Conservation (phyloP, 2,888 invertebrate species). For the Mantis religiosa region DNA sequence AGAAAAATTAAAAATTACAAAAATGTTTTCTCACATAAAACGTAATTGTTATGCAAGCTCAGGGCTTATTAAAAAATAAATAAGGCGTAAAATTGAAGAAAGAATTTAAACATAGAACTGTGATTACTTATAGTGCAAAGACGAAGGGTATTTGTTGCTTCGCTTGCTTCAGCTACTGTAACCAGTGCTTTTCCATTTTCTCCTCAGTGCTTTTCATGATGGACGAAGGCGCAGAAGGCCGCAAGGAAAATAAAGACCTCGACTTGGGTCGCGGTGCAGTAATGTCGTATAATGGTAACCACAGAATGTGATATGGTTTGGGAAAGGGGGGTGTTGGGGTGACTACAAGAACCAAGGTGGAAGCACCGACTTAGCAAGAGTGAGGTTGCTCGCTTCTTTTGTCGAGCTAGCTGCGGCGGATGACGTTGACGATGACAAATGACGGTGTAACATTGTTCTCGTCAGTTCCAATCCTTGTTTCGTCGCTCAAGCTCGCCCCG, state of each 20-base stretch:
- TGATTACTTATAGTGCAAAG: too few species aligned
- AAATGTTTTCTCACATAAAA: too few species aligned
- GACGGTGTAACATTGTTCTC: constrained; percentile 23
- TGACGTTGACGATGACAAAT: constrained; percentile 24
- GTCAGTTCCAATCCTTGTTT: constrained; percentile 24
- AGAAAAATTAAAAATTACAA: too few species aligned
- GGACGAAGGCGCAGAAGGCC: background rate
- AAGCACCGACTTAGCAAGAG: background rate
- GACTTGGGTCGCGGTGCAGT: background rate
- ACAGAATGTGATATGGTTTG: background rate
- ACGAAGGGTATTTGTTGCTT: background rate
- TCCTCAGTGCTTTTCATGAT: background rate
- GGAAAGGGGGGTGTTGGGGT: background rate
- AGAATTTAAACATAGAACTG: too few species aligned
- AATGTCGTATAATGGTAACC: background rate
- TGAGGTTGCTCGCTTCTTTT: constrained; percentile 2
- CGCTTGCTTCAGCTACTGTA: background rate
- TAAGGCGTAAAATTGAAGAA: too few species aligned
- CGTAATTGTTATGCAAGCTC: too few species aligned
- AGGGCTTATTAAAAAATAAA: too few species aligned
- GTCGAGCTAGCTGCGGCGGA: background rate
- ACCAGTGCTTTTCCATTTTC: background rate
- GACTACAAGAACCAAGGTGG: background rate
- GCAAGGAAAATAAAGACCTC: background rate
- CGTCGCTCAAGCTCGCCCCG: constrained; percentile 4